phyloP scores from a whole-genome alignment of 1,140 invertebrate genomes.

The Nasonia longicornis region DNA sequence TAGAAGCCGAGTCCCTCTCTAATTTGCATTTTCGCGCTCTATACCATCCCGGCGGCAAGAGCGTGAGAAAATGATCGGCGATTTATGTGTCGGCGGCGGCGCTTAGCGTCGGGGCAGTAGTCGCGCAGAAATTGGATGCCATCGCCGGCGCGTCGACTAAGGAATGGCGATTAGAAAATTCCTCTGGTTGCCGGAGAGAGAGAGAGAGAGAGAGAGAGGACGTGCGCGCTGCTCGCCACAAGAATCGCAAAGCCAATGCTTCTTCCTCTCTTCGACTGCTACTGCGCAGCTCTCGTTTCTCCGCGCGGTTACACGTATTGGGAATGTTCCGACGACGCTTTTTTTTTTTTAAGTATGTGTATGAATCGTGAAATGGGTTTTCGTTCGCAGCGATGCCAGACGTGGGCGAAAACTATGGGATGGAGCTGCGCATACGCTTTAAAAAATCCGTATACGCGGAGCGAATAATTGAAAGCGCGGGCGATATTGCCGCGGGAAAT shows the following conservation, averaged over 20 bases:
- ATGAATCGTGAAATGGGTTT: too few species aligned
- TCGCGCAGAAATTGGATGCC: slow-evolving; percentile 36
- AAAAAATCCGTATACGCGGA: too few species aligned
- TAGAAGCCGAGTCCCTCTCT: background rate
- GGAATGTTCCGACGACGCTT: background rate
- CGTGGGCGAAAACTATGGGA: too few species aligned
- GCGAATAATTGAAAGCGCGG: too few species aligned
- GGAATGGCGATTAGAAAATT: slow-evolving; percentile 67
- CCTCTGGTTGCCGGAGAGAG: slow-evolving; percentile 49
- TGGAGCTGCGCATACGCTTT: too few species aligned
- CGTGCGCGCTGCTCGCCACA: background rate
- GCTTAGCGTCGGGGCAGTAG: slow-evolving; percentile 8
- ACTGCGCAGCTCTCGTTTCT: background rate
- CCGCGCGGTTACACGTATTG: slow-evolving; percentile 25
- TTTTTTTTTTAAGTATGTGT: background rate
- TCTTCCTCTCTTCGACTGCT: background rate
- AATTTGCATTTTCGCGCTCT: slow-evolving; percentile 1
- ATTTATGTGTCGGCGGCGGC: background rate
- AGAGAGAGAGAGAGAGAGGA: background rate
- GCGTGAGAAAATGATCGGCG: slow-evolving; percentile 26
- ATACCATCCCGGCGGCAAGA: background rate
- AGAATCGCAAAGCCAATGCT: background rate
- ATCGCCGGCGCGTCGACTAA: slow-evolving; percentile 34
- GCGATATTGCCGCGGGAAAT: background rate
- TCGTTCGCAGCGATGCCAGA: too few species aligned